Conservation (phyloP, 1,140 invertebrate species). For the Chrysoperla carnea region DNA sequence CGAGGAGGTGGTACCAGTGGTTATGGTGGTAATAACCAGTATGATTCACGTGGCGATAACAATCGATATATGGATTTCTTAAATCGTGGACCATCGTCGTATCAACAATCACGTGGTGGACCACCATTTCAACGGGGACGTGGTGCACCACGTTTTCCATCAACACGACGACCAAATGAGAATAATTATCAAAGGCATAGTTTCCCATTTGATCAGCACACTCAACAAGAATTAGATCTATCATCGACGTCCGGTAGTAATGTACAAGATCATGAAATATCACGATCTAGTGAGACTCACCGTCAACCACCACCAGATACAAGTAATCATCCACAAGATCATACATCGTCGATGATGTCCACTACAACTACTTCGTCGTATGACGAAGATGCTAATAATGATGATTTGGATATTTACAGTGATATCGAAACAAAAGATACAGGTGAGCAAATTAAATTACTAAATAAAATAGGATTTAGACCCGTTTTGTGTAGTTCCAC, state of each 20-base stretch:
- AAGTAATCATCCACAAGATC: not conserved
- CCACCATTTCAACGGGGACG: conserved; percentile 16
- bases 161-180: not conserved
- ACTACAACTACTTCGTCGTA: conserved; percentile 14
- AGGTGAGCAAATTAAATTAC: conserved; percentile 4
- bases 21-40: conserved; percentile 10
- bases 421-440: conserved; percentile 27
- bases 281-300: conserved; percentile 4
- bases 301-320: not conserved
- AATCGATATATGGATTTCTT: conserved; percentile 15
- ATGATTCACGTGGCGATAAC: not conserved
- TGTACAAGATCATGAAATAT: conserved; percentile 1
- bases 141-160: conserved; percentile 13
- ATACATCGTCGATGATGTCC: conserved; percentile 9
- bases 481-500: no score
- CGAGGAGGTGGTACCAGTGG: conserved; percentile 19
- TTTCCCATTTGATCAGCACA: not conserved
- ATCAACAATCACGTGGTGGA: conserved; percentile 13
- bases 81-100: conserved; percentile 13
- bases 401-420: conserved; percentile 31
- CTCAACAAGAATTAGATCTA: not conserved
- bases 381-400: conserved; percentile 9
- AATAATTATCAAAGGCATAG: not conserved
- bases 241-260: not conserved
- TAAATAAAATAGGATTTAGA: no score